Evolutionary conservation across 64 coral and sea anemone species (phyloP), one percentile per base, ranked within the genome.

Genomic region (Montipora sp.): DNA sequence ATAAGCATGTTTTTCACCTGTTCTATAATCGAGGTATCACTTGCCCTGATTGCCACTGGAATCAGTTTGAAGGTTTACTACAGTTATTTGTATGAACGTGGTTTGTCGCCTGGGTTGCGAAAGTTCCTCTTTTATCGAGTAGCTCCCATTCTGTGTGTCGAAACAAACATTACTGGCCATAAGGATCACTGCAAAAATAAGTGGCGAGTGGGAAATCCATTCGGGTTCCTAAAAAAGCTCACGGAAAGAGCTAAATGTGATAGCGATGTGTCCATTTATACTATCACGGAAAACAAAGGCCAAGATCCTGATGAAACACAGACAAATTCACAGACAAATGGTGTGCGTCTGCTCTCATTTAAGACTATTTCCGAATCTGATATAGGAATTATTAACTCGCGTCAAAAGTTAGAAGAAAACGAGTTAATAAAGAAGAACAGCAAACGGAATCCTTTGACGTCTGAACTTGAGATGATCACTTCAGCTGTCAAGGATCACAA

Each of bases 31-130:
- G 89, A 92, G 14, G 95, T 96, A 0, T 70, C 95, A 27, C 84
- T 96, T 18, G 95, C 95, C 6, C 82, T 96, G n/a, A 75, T 96
- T 80, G 95, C 95, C 8, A 96, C 95, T 23, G 95, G 92, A 11
- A 77, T 96, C 16, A 90, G 81, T 24, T 83, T 96, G 20, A 88
- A 93, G 84, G 75, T 96, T 14, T 90, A 96, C 36, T 96, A 96
- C 78, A 88, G 75, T 12, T 96, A 96, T 51, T 13, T 93, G 48
- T 87, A 84, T 7, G 85, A 78, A 6, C 82, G 10, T 0, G 53
- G 73, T 14, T 70, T 96, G 49, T 88, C 87, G 2, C 88, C 81
- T 3, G 78, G 57, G 15, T 11, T 96, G 20, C 85, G 75, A 51
- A 77, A 59, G 44, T 93, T 96, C 49, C 82, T 96, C 7, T 96